phyloP scores from a whole-genome alignment of 2,113 vertebrate genomes.

The Rhodinocichla rosea region DNA sequence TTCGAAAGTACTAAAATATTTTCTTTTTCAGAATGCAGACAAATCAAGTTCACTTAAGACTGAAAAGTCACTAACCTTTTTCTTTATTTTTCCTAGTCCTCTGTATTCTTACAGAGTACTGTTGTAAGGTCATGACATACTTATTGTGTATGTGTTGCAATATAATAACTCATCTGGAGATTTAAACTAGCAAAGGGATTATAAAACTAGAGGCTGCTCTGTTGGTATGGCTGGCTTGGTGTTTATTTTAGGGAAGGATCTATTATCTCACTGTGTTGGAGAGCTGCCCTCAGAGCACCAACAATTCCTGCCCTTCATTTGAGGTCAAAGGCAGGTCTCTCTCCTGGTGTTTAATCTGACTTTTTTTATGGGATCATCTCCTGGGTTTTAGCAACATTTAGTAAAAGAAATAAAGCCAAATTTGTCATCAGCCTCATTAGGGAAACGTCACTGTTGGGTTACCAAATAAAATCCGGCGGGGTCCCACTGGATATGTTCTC shows the following conservation, averaged over 20 bases:
- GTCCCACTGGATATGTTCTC: not conserved
- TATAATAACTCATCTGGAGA: not conserved
- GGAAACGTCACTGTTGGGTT: not conserved
- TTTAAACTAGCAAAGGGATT: constrained; percentile 1
- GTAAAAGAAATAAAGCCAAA: not conserved
- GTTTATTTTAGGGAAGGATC: constrained; percentile 4
- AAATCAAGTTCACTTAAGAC: not conserved
- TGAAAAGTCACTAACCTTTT: not conserved
- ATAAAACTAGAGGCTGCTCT: not conserved
- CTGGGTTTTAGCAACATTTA: not conserved
- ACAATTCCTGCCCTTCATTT: not conserved
- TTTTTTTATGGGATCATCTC: not conserved
- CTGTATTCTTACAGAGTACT: not conserved
- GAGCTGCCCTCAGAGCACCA: not conserved
- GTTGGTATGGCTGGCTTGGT: not conserved
- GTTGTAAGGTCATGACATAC: not conserved
- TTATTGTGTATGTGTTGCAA: not conserved
- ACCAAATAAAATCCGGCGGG: not conserved
- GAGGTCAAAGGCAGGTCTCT: not conserved
- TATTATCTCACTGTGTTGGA: not conserved
- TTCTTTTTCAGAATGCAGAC: not conserved
- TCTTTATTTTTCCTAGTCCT: not conserved
- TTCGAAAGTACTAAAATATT: not conserved
- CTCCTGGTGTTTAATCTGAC: not conserved
- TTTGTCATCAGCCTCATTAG: not conserved